Percentiles rank a stretch among this genome's conserved stretches.
These are phyloP conservation scores for Thysanoteuthis rhombus DNA, from an alignment of 2,888 invertebrate genomes.

Conservation along the genomic window DNA sequence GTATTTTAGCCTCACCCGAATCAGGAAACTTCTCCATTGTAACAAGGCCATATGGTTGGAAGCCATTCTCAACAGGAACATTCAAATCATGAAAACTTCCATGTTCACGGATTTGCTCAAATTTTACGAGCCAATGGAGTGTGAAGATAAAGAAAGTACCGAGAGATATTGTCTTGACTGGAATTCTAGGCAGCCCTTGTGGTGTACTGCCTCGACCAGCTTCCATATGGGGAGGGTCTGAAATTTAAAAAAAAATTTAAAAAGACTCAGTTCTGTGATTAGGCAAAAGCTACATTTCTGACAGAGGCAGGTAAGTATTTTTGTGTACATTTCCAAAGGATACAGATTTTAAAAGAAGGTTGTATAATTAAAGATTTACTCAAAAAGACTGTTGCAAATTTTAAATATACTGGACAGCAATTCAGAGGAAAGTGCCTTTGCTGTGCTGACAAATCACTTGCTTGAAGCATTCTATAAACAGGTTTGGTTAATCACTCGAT, in stretches of 20 bases:
- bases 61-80: conserved; percentile 42
- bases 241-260: not conserved
- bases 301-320: too few relatives aligned
- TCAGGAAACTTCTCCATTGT: conserved; percentile 49
- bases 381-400: too few relatives aligned
- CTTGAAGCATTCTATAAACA: too few relatives aligned
- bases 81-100: conserved; percentile 49
- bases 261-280: not conserved
- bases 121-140: conserved; percentile 52
- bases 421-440: too few relatives aligned
- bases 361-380: too few relatives aligned
- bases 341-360: too few relatives aligned
- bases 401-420: too few relatives aligned
- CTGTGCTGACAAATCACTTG: too few relatives aligned
- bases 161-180: conserved; percentile 39
- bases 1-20: conserved; percentile 45
- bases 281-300: too few relatives aligned
- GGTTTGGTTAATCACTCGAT: too few relatives aligned
- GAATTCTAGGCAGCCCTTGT: conserved; percentile 33
- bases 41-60: conserved; percentile 40
- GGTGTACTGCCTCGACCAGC: not conserved
- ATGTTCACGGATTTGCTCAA: conserved; percentile 52
- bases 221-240: conserved; percentile 19
- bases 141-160: conserved; percentile 38
- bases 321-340: too few relatives aligned